Evolutionary conservation across 2,888 invertebrate species (phyloP).

Genomic region (Stenoptilia bipunctidactyla): DNA sequence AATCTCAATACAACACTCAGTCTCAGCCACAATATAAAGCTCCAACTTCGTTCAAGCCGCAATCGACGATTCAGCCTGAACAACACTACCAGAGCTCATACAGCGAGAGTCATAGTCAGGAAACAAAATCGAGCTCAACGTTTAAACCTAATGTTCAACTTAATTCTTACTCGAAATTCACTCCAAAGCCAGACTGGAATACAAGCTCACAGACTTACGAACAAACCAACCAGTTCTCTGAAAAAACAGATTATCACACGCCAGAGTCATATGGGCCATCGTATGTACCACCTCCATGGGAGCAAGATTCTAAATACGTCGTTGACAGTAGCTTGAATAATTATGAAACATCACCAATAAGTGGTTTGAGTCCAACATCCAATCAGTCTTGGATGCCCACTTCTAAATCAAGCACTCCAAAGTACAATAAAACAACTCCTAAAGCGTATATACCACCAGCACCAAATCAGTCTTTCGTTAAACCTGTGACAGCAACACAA

Average conservation of each 20-base stretch:
- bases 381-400: conserved; percentile 40
- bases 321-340: conserved; percentile 31
- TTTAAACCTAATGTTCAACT: conserved; percentile 17
- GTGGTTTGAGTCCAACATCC: conserved; percentile 24
- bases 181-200: conserved; percentile 18
- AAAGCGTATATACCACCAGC: conserved; percentile 58
- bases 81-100: conserved; percentile 29
- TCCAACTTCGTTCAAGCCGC: no score
- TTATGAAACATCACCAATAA: conserved; percentile 31
- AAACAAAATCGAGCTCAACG: conserved; percentile 25
- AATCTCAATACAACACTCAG: conserved; percentile 7
- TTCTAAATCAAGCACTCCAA: conserved; percentile 23
- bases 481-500: conserved; percentile 32
- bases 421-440: conserved; percentile 44
- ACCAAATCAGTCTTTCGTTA: conserved; percentile 61
- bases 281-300: conserved; percentile 64
- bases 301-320: conserved; percentile 48
- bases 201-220: conserved; percentile 19
- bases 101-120: conserved; percentile 30
- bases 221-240: conserved; percentile 31
- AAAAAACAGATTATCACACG: conserved; percentile 28
- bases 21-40: conserved; percentile 5
- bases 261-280: conserved; percentile 46
- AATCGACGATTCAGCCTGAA: conserved; percentile 15
- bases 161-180: conserved; percentile 22